Conservation (phyloP, 2,113 vertebrate genomes). For the Pterophyllum scalare region DNA sequence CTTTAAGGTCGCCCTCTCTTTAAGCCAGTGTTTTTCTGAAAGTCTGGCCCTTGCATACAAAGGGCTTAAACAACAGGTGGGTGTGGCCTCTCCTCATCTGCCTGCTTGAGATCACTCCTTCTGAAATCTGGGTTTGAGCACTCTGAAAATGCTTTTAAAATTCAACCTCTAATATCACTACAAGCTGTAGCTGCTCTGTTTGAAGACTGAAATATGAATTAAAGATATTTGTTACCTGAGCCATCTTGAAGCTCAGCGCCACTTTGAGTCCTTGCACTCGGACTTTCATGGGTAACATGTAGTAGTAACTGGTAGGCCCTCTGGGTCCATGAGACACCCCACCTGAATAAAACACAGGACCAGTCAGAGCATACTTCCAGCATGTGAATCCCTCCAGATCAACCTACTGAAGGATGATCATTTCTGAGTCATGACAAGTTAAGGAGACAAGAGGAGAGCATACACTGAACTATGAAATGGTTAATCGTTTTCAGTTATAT, state of each 20-base stretch:
- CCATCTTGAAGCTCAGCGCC: constrained; percentile 85
- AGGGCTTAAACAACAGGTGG: neutral
- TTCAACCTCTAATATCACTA: neutral
- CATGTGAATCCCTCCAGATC: neutral
- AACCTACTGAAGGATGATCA: neutral
- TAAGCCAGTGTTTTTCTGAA: neutral
- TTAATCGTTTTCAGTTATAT: neutral
- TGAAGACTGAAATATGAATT: accelerated
- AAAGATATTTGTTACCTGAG: constrained; percentile 80
- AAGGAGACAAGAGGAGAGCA: neutral
- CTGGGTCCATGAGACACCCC: constrained; percentile 88
- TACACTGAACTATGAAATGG: accelerated
- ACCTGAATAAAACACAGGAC: constrained; percentile 72
- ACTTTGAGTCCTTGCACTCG: constrained; percentile 88
- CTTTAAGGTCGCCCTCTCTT: neutral
- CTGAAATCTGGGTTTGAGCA: neutral
- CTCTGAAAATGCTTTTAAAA: neutral
- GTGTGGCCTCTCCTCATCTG: too few species aligned
- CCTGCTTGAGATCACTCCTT: accelerated
- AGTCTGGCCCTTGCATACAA: neutral
- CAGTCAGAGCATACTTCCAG: neutral
- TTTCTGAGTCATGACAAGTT: neutral
- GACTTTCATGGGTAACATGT: constrained; percentile 93
- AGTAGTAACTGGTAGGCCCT: constrained; percentile 92
- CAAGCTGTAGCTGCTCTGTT: neutral